Percentiles rank a stretch among this genome's conserved stretches.
phyloP scores from a whole-genome alignment of 2,113 vertebrate species.

The Microcebus jonahi region DNA sequence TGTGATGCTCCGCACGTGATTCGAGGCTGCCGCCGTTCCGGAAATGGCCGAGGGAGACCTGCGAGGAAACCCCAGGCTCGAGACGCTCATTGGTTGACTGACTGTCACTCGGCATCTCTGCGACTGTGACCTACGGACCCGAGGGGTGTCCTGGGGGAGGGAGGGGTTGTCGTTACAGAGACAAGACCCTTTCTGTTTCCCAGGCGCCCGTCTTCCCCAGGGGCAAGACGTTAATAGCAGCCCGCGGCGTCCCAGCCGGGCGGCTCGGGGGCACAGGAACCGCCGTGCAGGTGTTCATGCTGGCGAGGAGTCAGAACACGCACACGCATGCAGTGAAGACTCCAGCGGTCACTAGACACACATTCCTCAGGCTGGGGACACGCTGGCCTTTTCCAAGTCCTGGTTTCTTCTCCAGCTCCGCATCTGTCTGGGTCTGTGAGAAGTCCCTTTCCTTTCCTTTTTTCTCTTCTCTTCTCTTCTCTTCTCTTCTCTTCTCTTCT shows the following conservation, averaged over 20 bases:
- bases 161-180: neutral
- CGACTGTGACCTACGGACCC: neutral
- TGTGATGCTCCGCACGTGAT: neutral
- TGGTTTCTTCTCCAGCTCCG: neutral
- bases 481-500: too few species aligned
- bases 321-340: neutral
- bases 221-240: fast-evolving
- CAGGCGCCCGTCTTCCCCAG: fast-evolving
- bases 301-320: neutral
- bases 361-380: neutral
- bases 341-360: fast-evolving
- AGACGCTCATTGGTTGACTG: too few species aligned
- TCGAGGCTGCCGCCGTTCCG: neutral
- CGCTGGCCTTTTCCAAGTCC: too few species aligned
- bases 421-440: neutral
- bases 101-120: neutral
- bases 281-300: neutral
- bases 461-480: too few species aligned
- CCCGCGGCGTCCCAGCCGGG: fast-evolving
- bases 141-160: neutral
- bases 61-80: neutral
- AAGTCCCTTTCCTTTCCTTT: neutral
- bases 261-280: fast-evolving
- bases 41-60: neutral
- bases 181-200: neutral